These are phyloP conservation scores for Pachyramphus minor DNA, from an alignment of 2,113 vertebrate species.

Conservation along the genomic window DNA sequence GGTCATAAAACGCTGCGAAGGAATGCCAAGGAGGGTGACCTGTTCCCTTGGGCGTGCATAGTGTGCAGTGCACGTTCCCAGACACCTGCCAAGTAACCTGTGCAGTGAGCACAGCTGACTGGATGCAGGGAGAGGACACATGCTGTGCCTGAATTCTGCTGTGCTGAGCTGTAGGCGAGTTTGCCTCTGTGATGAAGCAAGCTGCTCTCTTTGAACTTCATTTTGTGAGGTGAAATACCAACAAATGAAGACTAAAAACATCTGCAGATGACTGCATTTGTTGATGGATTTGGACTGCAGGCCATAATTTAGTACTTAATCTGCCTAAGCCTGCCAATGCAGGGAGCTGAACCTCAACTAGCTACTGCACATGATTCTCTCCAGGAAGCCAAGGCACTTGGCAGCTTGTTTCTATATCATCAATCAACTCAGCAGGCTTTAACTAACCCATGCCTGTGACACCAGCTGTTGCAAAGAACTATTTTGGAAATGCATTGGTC, in stretches of 20 bases:
- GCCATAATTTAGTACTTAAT: background rate
- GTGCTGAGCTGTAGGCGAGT: background rate
- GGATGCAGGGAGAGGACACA: background rate
- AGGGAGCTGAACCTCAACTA: background rate
- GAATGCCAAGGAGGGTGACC: background rate
- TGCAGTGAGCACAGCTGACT: background rate
- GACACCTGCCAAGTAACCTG: background rate
- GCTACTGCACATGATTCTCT: background rate
- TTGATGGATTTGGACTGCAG: background rate
- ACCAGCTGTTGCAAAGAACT: background rate
- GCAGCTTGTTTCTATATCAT: background rate
- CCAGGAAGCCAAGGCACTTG: background rate
- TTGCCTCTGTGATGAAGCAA: background rate
- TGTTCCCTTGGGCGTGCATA: background rate
- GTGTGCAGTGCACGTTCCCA: background rate
- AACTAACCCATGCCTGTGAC: background rate
- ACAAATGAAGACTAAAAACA: background rate
- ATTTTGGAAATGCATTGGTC: background rate
- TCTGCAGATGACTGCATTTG: slow-evolving; percentile 3
- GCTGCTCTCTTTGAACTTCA: background rate
- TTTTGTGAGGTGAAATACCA: background rate
- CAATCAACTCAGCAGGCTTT: background rate
- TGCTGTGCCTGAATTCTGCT: accelerated
- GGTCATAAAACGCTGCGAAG: background rate
- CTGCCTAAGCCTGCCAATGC: background rate